Conservation (phyloP, 2,113 vertebrate species). For the Sapayoa aenigma region DNA sequence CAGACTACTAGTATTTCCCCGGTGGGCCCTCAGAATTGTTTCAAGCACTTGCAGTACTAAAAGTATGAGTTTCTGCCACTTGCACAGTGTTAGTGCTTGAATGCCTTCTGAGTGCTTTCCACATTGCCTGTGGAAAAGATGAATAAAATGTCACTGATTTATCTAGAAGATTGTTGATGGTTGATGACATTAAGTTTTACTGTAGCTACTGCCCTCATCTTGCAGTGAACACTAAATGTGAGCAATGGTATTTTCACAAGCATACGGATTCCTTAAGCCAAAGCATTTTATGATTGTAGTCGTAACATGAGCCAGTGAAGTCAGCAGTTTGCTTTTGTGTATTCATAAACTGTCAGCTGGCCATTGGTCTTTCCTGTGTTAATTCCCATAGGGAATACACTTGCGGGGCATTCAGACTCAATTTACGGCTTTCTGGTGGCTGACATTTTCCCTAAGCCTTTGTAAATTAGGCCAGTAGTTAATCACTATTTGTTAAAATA, state of each 20-base stretch:
- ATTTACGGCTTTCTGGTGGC: neutral
- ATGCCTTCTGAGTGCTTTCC: neutral
- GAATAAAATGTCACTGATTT: neutral
- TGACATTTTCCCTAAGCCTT: neutral
- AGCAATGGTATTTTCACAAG: neutral
- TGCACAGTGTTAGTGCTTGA: neutral
- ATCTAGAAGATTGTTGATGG: neutral
- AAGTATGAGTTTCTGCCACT: neutral
- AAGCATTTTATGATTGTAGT: neutral
- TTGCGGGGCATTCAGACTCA: neutral
- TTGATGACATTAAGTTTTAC: neutral
- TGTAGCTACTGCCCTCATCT: neutral
- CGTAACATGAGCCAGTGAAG: accelerated
- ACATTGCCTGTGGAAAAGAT: neutral
- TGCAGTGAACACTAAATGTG: neutral
- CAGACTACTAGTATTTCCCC: neutral
- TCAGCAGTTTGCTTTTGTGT: neutral
- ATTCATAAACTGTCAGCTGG: neutral
- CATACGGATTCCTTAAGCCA: neutral
- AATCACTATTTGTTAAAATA: neutral
- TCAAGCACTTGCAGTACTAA: neutral
- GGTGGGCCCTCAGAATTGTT: neutral
- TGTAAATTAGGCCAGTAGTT: neutral
- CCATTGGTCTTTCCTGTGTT: neutral
- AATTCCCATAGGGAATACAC: neutral